Evolutionary conservation across 2,888 invertebrate species (phyloP).

Genomic region (Himalopsyche kuldschensis): DNA sequence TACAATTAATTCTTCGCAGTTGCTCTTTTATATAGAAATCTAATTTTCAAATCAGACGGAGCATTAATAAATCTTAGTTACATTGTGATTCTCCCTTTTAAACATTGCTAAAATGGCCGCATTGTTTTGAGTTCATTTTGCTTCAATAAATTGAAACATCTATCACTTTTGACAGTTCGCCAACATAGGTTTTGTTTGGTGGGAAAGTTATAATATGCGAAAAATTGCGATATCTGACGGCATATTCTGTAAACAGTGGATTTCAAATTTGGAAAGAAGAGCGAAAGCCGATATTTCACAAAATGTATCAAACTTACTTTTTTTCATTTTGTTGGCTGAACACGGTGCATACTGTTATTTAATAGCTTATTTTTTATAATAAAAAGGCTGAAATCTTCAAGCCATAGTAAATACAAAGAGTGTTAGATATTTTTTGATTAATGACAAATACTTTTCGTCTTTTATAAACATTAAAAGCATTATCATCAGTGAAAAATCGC

Average conservation of each 20-base stretch:
- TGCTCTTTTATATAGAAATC: neutral
- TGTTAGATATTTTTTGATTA: too few relatives aligned
- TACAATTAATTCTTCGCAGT: too few relatives aligned
- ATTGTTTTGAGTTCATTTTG: neutral
- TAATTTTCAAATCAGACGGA: neutral
- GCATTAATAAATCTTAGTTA: neutral
- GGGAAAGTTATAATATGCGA: neutral
- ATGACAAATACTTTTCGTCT: too few relatives aligned
- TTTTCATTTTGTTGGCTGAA: too few relatives aligned
- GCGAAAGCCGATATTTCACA: neutral
- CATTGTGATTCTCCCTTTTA: neutral
- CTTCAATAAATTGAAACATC: constrained; percentile 8
- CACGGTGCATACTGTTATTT: too few relatives aligned
- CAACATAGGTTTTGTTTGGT: neutral
- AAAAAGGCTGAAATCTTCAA: too few relatives aligned
- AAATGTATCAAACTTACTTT: too few relatives aligned
- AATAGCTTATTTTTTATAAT: too few relatives aligned
- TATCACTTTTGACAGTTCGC: constrained; percentile 6
- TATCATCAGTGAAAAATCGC: too few relatives aligned
- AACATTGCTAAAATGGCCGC: neutral
- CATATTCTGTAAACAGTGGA: neutral
- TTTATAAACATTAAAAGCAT: too few relatives aligned
- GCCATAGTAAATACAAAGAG: too few relatives aligned
- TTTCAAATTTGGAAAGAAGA: neutral
- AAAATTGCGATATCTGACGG: neutral